These are phyloP conservation scores for Colius striatus DNA, from an alignment of 2,113 vertebrate genomes.

Conservation along the genomic window DNA sequence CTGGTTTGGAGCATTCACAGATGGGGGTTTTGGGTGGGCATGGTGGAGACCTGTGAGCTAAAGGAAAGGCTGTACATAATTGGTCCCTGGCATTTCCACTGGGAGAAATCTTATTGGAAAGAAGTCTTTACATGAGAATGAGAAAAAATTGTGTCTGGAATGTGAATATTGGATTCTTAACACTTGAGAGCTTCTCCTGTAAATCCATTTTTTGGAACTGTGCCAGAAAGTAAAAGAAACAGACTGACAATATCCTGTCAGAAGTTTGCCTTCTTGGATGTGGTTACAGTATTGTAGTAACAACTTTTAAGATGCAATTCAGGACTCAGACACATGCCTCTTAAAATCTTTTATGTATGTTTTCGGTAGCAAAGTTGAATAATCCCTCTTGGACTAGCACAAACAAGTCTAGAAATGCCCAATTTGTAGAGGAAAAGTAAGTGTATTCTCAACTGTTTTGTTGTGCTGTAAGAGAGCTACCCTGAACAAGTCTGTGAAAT, in stretches of 20 bases:
- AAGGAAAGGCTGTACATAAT: neutral
- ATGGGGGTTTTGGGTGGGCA: rapidly evolving
- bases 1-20: neutral
- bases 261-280: neutral
- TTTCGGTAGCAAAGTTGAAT: neutral
- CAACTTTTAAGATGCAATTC: neutral
- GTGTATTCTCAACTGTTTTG: neutral
- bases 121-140: neutral
- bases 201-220: neutral
- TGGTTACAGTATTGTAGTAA: neutral
- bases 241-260: neutral
- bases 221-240: neutral
- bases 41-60: neutral
- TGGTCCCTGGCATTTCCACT: neutral
- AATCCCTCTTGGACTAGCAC: neutral
- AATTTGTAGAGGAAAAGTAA: neutral
- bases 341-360: neutral
- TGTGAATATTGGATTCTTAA: neutral
- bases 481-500: neutral
- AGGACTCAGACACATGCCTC: neutral
- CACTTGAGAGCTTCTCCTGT: neutral
- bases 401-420: neutral
- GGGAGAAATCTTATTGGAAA: neutral
- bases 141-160: neutral
- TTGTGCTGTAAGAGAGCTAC: neutral